Evolutionary conservation across 2,888 invertebrate genomes (phyloP), one percentile per base, ranked within the genome.

Genomic region (Lasiommata megera): DNA sequence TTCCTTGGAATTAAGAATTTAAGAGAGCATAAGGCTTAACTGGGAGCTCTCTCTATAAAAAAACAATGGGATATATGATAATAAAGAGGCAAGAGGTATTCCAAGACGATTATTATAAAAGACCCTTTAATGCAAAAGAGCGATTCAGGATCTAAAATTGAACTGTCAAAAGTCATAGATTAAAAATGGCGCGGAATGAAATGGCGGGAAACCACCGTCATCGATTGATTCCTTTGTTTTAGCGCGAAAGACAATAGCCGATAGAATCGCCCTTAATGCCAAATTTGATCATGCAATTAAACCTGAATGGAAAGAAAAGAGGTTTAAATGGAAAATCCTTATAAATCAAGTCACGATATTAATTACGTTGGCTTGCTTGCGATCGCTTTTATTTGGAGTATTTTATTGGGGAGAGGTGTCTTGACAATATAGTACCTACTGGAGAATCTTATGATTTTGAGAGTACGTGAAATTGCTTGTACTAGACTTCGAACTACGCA

Each of bases 281-380:
- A 66, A 82, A 83, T 85, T 83, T 84, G 77, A 82, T 84, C 87
- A 79, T 84, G 81, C 86, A 84, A 87, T 88, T 88, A 81, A 82
- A 77, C 80, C 72, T 74, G 79, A 86, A 85, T 81, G 71, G 77
- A 77, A 77, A 80, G 82, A 85, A 88, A 87, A 84, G 86, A 86
- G 88, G 85, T 85, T 85, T 84, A 81, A 71, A 79, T 76, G 77
- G 64, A 74, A 80, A 79, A 78, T 77, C 75, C 76, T 66, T 72
- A 87, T 87, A 87, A 88, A 88, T 88, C 88, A 88, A 76, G 76
- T 72, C 68, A 67, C 70, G 67, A 73, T 76, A 79, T 75, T 81
- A 79, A 61, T 61, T 61, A 57, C 54, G 31, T 51, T 43, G 44
- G 36, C 52, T 29, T 46, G 31, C 17, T 51, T 43, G 37, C 43